These are phyloP conservation scores for Nothocercus julius DNA, from an alignment of 2,113 vertebrate species.

Conservation along the genomic window DNA sequence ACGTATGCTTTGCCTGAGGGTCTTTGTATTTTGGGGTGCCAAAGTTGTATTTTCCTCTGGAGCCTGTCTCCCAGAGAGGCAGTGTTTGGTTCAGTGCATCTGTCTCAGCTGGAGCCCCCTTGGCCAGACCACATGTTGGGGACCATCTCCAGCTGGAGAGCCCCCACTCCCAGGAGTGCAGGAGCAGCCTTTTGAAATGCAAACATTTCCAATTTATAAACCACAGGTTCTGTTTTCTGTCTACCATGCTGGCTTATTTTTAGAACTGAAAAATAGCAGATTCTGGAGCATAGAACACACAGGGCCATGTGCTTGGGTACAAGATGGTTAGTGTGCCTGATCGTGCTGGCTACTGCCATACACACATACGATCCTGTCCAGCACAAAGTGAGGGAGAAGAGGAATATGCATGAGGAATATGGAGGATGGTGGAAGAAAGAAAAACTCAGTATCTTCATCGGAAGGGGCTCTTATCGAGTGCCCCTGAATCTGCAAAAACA, in stretches of 20 bases:
- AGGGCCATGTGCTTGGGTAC: too few relatives aligned
- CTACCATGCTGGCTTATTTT: not conserved
- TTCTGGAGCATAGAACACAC: rapidly evolving
- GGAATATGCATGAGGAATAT: not conserved
- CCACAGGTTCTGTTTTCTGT: not conserved
- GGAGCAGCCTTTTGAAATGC: not conserved
- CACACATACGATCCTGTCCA: too few relatives aligned
- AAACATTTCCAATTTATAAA: not conserved
- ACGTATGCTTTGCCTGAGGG: not conserved
- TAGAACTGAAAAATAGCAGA: not conserved
- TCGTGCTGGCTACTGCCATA: not conserved
- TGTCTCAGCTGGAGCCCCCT: not conserved
- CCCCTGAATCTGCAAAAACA: not conserved
- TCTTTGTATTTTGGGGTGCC: too few relatives aligned
- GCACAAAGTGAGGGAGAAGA: not conserved
- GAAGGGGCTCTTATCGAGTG: not conserved
- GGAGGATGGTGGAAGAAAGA: not conserved
- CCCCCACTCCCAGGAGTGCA: too few relatives aligned
- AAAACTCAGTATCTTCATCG: not conserved
- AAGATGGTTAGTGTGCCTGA: not conserved
- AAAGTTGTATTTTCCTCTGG: not conserved
- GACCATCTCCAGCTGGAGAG: not conserved
- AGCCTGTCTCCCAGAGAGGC: not conserved
- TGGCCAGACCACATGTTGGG: not conserved
- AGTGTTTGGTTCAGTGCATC: not conserved